A percentile compares a stretch with the other conserved stretches of the same genome.
phyloP scores from a whole-genome alignment of 2,888 invertebrate genomes.

The Steinernema carpocapsae region DNA sequence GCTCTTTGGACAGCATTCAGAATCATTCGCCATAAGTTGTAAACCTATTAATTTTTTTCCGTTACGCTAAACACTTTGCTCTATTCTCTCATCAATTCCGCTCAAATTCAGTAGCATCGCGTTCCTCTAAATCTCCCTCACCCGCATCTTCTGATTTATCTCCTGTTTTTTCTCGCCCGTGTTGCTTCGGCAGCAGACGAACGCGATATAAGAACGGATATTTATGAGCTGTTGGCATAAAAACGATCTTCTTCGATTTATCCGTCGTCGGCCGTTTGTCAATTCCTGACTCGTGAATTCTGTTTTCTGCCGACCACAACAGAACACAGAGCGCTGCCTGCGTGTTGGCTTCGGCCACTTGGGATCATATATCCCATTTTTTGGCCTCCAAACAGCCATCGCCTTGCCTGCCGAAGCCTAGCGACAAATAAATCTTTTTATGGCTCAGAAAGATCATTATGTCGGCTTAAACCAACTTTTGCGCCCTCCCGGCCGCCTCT shows the following conservation, averaged over 20 bases:
- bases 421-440: conserved; percentile 32
- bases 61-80: no score
- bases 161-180: no score
- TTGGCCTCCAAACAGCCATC: neutral
- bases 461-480: neutral
- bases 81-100: no score
- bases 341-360: neutral
- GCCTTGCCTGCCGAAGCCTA: neutral
- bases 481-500: neutral
- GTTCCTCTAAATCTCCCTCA: no score
- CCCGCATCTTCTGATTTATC: no score
- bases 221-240: neutral
- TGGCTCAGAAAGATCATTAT: conserved; percentile 23
- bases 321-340: no score
- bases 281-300: neutral
- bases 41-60: no score
- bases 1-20: no score
- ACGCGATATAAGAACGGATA: no score
- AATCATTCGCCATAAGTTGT: no score
- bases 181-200: no score
- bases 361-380: conserved; percentile 19
- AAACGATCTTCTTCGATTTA: neutral
- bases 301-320: neutral
- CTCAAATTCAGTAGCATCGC: no score
- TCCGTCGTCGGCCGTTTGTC: neutral